Percentiles rank a stretch among this genome's conserved stretches.
Evolutionary conservation across 2,888 invertebrate species (phyloP).

Genomic region (Caenorhabditis zanzibari): DNA sequence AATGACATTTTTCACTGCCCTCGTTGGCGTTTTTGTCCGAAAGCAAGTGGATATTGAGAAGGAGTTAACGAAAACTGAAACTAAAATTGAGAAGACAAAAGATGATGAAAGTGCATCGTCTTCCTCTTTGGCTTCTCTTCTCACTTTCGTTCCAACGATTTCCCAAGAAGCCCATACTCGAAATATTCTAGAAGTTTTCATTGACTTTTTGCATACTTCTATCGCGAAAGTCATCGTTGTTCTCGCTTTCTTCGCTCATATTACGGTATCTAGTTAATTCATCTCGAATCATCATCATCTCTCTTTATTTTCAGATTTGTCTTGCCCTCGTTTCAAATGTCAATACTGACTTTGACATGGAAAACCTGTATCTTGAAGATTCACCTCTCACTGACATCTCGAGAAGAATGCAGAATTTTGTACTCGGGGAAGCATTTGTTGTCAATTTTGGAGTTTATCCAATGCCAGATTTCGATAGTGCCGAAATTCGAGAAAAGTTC

Average conservation of each 20-base stretch:
- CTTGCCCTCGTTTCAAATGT: constrained; percentile 78
- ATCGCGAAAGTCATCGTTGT: constrained; percentile 69
- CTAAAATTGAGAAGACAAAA: constrained; percentile 49
- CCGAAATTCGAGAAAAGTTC: constrained; percentile 74
- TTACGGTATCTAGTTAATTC: constrained; percentile 62
- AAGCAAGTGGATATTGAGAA: constrained; percentile 73
- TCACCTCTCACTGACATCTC: constrained; percentile 82
- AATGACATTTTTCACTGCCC: constrained; percentile 81
- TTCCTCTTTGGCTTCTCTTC: constrained; percentile 37
- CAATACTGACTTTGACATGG: constrained; percentile 82
- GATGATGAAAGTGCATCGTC: constrained; percentile 20
- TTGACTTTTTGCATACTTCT: constrained; percentile 71
- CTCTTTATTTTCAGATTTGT: constrained; percentile 70
- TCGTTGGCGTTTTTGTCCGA: constrained; percentile 75
- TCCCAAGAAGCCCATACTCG: constrained; percentile 46
- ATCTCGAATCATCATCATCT: constrained; percentile 23
- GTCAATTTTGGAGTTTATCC: constrained; percentile 81
- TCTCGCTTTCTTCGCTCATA: constrained; percentile 71
- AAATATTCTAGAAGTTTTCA: constrained; percentile 67
- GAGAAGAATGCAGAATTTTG: constrained; percentile 79
- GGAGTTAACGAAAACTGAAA: constrained; percentile 35
- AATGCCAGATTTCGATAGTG: constrained; percentile 78
- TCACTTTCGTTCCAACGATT: constrained; percentile 57
- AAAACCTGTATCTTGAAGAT: constrained; percentile 79
- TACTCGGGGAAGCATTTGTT: constrained; percentile 80